These are phyloP conservation scores for Diaphora mendica DNA, from an alignment of 2,888 invertebrate genomes.

Conservation along the genomic window DNA sequence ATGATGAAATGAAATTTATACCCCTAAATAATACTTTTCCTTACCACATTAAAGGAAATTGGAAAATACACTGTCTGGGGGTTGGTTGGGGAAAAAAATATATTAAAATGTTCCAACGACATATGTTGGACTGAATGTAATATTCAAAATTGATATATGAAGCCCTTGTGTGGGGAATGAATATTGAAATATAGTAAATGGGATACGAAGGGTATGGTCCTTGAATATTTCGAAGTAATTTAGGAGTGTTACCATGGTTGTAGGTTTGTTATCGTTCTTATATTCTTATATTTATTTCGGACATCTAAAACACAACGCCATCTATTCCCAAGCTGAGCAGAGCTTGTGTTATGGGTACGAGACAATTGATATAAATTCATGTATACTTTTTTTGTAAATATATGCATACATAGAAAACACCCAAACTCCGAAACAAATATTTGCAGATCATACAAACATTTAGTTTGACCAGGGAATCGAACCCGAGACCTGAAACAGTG, in stretches of 20 bases:
- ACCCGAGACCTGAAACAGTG: too few relatives aligned
- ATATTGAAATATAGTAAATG: slow-evolving; percentile 12
- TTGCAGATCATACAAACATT: too few relatives aligned
- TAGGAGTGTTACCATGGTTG: neutral
- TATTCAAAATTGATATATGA: slow-evolving; percentile 45
- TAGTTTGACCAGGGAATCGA: too few relatives aligned
- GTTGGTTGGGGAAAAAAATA: slow-evolving; percentile 34
- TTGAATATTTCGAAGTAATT: neutral
- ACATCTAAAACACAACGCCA: too few relatives aligned
- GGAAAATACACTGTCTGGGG: slow-evolving; percentile 10
- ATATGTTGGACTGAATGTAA: slow-evolving; percentile 35
- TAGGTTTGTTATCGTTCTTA: neutral
- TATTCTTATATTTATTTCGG: too few relatives aligned
- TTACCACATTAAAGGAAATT: slow-evolving; percentile 19
- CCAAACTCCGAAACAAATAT: too few relatives aligned
- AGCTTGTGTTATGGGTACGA: too few relatives aligned
- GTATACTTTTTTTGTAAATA: too few relatives aligned
- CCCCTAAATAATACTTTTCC: slow-evolving; percentile 6
- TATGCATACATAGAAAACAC: too few relatives aligned
- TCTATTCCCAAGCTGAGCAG: too few relatives aligned
- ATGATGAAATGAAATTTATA: slow-evolving; percentile 7
- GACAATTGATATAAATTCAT: too few relatives aligned
- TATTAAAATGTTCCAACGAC: slow-evolving; percentile 37
- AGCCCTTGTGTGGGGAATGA: neutral
- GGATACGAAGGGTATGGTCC: neutral